Base-by-base conservation (phyloP, 2,113 vertebrate genomes). In the Ciconia stormi region DNA sequence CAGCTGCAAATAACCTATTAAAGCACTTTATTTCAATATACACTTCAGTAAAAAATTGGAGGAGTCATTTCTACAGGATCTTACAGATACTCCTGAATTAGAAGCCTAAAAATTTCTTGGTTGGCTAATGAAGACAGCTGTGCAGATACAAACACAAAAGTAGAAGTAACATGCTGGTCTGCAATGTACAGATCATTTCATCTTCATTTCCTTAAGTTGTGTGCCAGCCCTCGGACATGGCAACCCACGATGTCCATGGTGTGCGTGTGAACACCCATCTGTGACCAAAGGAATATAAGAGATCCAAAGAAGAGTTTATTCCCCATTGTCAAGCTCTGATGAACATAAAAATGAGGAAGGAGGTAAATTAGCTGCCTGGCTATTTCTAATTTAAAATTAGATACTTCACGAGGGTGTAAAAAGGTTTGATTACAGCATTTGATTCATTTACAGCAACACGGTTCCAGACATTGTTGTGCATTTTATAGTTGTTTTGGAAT, bases 381-480 rank as follows among this genome's bases (percentile, higher is more conserved):
- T 79, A 55, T 83, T 67, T 90, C 82, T 73, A 74, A 95, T 95
- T 88, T 93, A 80, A 94, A 72, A 61, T 62, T 62, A 78, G 82
- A 44, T 42, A 46, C 30, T n/a, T 22, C 47, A n/a, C 38, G 69
- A 42, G 36, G 10, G 12, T 79, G 40, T 32, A 44, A 79, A 93
- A 95, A 84, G 30, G 10, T 63, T 67, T 58, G 46, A 73, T 86
- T 89, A 70, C 26, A 76, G 20, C 63, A n/a, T 50, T 81, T 87
- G 74, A 96, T 93, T 90, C n/a, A 91, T 52, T 78, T 87, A 59
- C 32, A 76, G 42, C 67, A 84, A 59, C 3, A 1, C 14, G 10
- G 52, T 44, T 95, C 36, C 86, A 90, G 76, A 53, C 8, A 16
- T 67, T 47, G 27, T 55, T 36, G 30, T 66, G 46, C 42, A 61